Base-by-base conservation (phyloP, 2,113 vertebrate species). In the Festucalex cinctus region DNA sequence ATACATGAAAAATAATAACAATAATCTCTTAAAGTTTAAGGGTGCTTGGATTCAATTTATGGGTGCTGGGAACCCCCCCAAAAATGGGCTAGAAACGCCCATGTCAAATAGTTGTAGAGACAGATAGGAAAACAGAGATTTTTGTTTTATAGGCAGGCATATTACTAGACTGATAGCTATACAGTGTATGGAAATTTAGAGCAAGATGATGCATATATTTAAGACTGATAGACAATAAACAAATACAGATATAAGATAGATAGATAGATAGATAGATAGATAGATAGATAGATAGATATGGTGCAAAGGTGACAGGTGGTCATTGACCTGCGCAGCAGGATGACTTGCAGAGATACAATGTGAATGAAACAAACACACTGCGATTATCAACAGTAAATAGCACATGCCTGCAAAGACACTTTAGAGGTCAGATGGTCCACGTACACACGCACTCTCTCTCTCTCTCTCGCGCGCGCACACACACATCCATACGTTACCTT, bases 401-500 rank as follows among this genome's bases (percentile, higher is more conserved):
- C 54, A 57, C 54, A 32, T 17, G 54, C 54, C 8, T 32, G 54
- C 26, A 32, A 54, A 63, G 16, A 63, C 66, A 32, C 48, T 13
- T 37, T 65, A 49, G n/a, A 35, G 76, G 81, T 80, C 48, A 83
- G 63, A 74, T 63, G 71, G 36, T 63, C 51, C 62, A 71, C 69
- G 2, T 9, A n/a, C n/a, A 20, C 48, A 3, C 54, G 54, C 22
- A 24, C 22, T 10, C 53, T 13, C 3, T 1, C 53, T 16, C 53
- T 3, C 51, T 1, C 19, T 9, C 48, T 10, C 5, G 19, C 54
- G 14, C 54, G 6, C 10, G 7, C 54, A 32, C 54, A 6, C 54
- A 57, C 22, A 26, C 51, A 16, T 28, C 26, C 54, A 57, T 57
- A 57, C 54, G 26, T 57, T 89, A 92, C 90, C 90, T 90, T 92